phyloP scores from a whole-genome alignment of 2,113 vertebrate genomes.

The Apus apus region DNA sequence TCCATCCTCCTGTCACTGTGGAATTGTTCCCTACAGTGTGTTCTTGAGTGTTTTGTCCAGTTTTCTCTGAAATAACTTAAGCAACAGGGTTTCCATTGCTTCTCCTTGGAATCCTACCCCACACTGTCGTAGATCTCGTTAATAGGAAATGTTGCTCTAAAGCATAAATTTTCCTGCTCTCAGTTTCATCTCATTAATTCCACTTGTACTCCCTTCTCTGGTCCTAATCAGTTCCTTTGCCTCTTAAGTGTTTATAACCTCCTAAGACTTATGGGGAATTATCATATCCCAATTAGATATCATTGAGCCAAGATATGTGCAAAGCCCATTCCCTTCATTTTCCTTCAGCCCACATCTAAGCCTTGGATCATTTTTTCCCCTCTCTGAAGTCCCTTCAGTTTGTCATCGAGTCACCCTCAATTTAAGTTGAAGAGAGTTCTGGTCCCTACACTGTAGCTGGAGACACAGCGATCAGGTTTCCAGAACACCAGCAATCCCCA shows the following conservation, averaged over 20 bases:
- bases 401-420: conserved; percentile 62
- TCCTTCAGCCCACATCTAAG: conserved; percentile 64
- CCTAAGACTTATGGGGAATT: conserved; percentile 41
- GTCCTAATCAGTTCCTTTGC: conserved; percentile 51
- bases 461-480: not conserved
- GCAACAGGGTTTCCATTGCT: conserved; percentile 44
- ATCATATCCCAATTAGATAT: conserved; percentile 42
- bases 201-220: not conserved
- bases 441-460: not conserved
- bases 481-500: conserved; percentile 20
- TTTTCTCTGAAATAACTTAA: conserved; percentile 38
- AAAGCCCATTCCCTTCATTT: conserved; percentile 62
- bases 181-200: conserved; percentile 25
- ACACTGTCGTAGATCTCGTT: not conserved
- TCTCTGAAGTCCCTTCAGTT: conserved; percentile 68
- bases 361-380: conserved; percentile 51
- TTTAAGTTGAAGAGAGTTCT: conserved; percentile 42
- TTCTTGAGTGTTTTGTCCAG: conserved; percentile 43
- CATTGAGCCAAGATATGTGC: conserved; percentile 46
- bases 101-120: conserved; percentile 35
- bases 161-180: conserved; percentile 43
- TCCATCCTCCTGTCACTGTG: conserved; percentile 27
- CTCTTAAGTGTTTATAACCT: conserved; percentile 47
- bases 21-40: conserved; percentile 38
- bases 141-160: conserved; percentile 36